These are phyloP conservation scores for Ameiurus melas DNA, from an alignment of 2,113 vertebrate genomes.

Conservation along the genomic window DNA sequence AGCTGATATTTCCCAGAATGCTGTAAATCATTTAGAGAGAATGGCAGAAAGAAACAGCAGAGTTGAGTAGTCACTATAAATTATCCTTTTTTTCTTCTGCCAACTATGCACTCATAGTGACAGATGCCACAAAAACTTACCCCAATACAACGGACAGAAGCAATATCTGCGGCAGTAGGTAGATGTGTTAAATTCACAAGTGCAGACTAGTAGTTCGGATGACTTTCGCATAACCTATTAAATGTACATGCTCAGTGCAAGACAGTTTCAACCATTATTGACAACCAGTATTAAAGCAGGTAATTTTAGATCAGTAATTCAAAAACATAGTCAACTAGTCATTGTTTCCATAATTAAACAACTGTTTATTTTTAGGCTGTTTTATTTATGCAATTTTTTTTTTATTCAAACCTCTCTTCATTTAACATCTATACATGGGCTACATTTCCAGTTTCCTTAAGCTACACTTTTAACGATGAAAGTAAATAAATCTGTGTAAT, in stretches of 20 bases:
- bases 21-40: neutral
- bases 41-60: neutral
- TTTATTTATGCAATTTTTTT: neutral
- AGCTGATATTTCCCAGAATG: constrained; percentile 23
- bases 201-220: neutral
- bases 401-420: neutral
- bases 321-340: neutral
- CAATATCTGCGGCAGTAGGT: neutral
- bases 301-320: neutral
- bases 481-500: neutral
- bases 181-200: neutral
- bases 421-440: neutral
- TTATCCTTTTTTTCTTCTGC: neutral
- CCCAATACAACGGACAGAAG: neutral
- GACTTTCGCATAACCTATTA: neutral
- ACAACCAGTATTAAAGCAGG: neutral
- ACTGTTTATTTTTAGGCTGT: neutral
- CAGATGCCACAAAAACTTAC: neutral
- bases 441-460: neutral
- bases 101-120: neutral
- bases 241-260: neutral
- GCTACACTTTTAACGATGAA: neutral
- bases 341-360: neutral
- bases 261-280: neutral
- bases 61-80: neutral